Conservation (phyloP, 2,797 vertebrate species). For the Falco peregrinus region DNA sequence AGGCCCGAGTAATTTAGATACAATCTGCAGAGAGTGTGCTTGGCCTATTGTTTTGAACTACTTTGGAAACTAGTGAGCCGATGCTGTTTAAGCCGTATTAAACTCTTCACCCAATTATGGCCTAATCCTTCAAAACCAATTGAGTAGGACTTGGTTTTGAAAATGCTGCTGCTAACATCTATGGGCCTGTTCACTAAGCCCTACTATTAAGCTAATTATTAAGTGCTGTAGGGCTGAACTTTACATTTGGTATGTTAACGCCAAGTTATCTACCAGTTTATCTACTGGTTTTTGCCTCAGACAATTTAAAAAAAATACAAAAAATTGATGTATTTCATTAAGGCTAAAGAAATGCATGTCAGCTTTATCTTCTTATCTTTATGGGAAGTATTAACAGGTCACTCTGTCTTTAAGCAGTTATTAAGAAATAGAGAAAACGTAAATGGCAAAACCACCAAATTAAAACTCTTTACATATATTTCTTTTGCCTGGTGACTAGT, state of each 20-base stretch:
- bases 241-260: background rate
- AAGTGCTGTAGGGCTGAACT: background rate
- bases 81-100: background rate
- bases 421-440: background rate
- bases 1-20: constrained; percentile 27
- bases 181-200: background rate
- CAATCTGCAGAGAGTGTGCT: background rate
- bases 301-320: background rate
- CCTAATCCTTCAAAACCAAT: constrained; percentile 11
- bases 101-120: constrained; percentile 12
- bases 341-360: background rate
- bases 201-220: background rate
- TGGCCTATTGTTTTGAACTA: constrained; percentile 16
- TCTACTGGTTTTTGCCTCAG: background rate
- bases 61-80: background rate
- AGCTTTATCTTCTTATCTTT: background rate
- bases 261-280: background rate
- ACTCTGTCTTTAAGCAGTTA: background rate
- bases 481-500: background rate
- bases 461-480: background rate
- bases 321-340: background rate
- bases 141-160: background rate
- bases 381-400: background rate
- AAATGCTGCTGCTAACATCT: background rate
- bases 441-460: background rate